Conservation (phyloP, 2,113 vertebrate genomes). For the Semnornis frantzii region DNA sequence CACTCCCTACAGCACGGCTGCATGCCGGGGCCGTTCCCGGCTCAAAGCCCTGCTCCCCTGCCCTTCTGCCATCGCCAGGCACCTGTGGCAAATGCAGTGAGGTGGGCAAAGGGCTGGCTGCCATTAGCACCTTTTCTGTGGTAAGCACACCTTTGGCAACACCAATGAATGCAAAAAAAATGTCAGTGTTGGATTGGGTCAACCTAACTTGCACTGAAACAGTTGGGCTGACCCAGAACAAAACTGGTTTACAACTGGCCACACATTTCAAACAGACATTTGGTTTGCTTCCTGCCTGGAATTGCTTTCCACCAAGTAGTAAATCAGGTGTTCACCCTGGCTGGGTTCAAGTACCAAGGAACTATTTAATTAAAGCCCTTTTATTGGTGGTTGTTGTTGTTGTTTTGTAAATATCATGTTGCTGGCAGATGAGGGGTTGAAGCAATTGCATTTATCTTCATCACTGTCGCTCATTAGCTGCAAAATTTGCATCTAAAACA, state of each 20-base stretch:
- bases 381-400: too few relatives aligned
- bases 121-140: not conserved
- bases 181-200: not conserved
- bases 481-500: not conserved
- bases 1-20: fast-evolving
- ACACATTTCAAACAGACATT: not conserved
- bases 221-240: not conserved
- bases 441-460: not conserved
- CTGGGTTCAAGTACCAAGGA: not conserved
- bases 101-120: not conserved
- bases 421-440: not conserved
- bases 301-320: not conserved
- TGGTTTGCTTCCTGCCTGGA: not conserved
- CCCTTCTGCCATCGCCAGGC: fast-evolving
- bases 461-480: not conserved
- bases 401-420: not conserved
- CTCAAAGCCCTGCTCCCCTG: not conserved
- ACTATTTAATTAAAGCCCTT: not conserved
- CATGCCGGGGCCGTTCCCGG: fast-evolving
- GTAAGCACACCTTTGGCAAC: not conserved
- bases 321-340: not conserved
- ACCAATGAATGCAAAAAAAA: not conserved
- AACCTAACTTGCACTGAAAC: not conserved
- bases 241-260: not conserved
- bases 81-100: fast-evolving